phyloP scores from a whole-genome alignment of 37 sponge, comb jelly and placozoan genomes.

The Mnemiopsis leidyi region DNA sequence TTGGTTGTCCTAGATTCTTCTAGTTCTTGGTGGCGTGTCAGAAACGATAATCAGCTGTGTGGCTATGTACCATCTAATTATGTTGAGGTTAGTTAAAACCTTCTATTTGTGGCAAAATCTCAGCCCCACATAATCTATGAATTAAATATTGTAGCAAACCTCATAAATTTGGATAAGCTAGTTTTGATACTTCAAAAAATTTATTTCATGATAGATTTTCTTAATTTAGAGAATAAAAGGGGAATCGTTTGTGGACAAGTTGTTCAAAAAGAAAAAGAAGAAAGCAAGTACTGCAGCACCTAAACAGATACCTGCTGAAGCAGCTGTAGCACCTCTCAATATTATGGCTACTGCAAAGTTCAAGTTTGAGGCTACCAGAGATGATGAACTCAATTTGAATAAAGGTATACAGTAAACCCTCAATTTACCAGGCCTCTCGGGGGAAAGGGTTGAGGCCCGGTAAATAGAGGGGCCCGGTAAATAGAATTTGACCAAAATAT shows the following conservation, averaged over 20 bases:
- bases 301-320: constrained; percentile 64
- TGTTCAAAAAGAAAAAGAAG: constrained; percentile 48
- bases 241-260: constrained; percentile 49
- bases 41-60: constrained; percentile 68
- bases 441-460: too few species aligned
- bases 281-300: constrained; percentile 19
- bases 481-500: too few species aligned
- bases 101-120: too few species aligned
- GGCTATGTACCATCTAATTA: constrained; percentile 88
- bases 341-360: constrained; percentile 76
- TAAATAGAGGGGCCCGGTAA: too few species aligned
- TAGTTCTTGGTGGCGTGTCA: constrained; percentile 82
- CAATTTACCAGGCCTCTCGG: too few species aligned
- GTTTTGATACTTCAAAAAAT: too few species aligned
- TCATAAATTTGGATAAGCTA: too few species aligned
- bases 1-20: constrained; percentile 71
- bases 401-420: too few species aligned
- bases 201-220: neutral
- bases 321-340: constrained; percentile 68
- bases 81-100: too few species aligned
- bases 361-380: constrained; percentile 72
- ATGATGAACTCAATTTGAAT: constrained; percentile 80
- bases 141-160: too few species aligned
- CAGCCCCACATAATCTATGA: too few species aligned
- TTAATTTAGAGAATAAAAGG: neutral